Percentiles rank a stretch among this genome's conserved stretches.
These are phyloP conservation scores for Hyperopisus bebe DNA, from an alignment of 2,113 vertebrate species.

Conservation along the genomic window DNA sequence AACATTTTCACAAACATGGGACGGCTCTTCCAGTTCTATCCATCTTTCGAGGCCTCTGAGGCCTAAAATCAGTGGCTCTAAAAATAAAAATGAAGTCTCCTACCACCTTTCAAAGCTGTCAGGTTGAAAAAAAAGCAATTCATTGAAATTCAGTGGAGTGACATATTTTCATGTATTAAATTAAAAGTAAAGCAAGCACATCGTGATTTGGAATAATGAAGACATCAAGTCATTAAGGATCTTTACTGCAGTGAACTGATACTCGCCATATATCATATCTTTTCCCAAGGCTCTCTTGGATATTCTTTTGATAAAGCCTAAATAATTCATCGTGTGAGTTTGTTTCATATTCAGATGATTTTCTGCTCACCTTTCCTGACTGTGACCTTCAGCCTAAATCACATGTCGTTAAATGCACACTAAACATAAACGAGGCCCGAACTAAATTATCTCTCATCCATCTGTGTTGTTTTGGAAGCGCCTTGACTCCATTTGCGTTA, in stretches of 20 bases:
- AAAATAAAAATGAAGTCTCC: background rate
- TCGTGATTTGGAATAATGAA: background rate
- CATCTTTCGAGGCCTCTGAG: background rate
- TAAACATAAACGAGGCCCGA: background rate
- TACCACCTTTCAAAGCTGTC: background rate
- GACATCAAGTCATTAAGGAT: background rate
- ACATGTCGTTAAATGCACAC: background rate
- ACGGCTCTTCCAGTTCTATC: background rate
- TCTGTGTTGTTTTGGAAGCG: background rate
- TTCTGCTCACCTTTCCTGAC: background rate
- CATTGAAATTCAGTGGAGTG: background rate
- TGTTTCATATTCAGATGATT: background rate
- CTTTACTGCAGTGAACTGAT: background rate
- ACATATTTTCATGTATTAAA: background rate
- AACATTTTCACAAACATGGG: background rate
- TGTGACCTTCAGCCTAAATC: constrained; percentile 4
- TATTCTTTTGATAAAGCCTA: constrained; percentile 1
- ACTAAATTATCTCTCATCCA: background rate
- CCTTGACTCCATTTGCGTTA: background rate
- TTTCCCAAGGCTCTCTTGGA: constrained; percentile 36
- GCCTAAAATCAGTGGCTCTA: background rate
- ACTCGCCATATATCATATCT: constrained; percentile 17
- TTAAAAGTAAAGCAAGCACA: background rate
- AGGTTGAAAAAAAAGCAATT: background rate
- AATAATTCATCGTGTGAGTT: constrained; percentile 1